Percentiles rank a stretch among this genome's conserved stretches.
Evolutionary conservation across 30 jellyfish, hydroid and myxozoan species (phyloP).

Genomic region (Haliclystus octoradiatus): DNA sequence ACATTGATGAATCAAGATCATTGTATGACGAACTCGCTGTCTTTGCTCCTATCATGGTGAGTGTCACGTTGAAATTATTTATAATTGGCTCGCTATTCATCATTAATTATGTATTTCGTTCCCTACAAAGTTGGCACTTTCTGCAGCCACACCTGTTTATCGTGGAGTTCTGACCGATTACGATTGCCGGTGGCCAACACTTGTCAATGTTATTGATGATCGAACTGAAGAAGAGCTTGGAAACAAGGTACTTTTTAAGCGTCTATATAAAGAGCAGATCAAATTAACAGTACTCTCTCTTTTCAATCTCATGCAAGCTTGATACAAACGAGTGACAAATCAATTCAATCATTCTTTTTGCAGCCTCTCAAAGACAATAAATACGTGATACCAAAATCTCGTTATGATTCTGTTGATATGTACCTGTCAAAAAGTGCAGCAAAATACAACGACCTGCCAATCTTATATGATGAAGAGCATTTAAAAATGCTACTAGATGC

Average conservation of each 20-base stretch:
- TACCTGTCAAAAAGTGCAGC: conserved; percentile 80
- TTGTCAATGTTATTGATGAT: conserved; percentile 68
- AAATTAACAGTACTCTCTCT: too few relatives aligned
- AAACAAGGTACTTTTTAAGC: conserved; percentile 25
- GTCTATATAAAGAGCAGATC: too few relatives aligned
- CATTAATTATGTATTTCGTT: background rate
- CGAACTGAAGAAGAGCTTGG: conserved; percentile 94
- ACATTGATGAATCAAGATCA: conserved; percentile 83
- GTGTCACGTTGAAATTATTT: background rate
- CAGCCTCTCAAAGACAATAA: conserved; percentile 73
- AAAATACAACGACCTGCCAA: conserved; percentile 75
- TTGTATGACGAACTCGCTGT: conserved; percentile 92
- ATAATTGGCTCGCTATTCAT: background rate
- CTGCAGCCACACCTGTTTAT: conserved; percentile 92
- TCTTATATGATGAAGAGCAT: conserved; percentile 65
- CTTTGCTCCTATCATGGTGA: conserved; percentile 89
- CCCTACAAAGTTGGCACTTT: conserved; percentile 71
- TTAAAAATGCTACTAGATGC: conserved; percentile 72
- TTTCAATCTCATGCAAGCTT: too few relatives aligned
- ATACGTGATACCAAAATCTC: conserved; percentile 57
- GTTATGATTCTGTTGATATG: conserved; percentile 90
- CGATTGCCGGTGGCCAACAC: conserved; percentile 91
- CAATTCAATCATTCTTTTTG: background rate
- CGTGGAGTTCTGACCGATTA: conserved; percentile 73
- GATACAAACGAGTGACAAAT: too few relatives aligned